Evolutionary conservation across 1,140 invertebrate species (phyloP), one percentile per base, ranked within the genome.

Genomic region (Aphidius gifuensis): DNA sequence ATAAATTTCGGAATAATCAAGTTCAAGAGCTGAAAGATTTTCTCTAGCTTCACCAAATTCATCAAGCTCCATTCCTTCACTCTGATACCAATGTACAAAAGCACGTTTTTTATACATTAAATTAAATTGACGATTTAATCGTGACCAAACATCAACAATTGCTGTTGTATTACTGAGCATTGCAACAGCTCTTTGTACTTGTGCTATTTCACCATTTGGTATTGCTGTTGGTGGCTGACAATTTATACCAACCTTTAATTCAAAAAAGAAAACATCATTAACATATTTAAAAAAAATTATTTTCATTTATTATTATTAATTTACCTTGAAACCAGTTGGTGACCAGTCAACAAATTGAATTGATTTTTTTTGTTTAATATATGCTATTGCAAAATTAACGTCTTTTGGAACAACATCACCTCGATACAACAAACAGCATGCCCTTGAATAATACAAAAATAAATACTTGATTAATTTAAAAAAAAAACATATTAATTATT

Each of bases 31-130:
- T 11, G 86, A 84, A 66, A 87, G 71, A 78, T 87, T 85, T 73
- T 88, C 86, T 60, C 86, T 78, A 42, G 88, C 88, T 71, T 89
- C 87, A 43, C 80, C 83, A 77, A 89, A 89, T 72, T 88, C 86
- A 11, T 84, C 85, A 74, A 86, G 83, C 68, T 87, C 86, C 86
- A 86, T 87, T 69, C 85, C 85, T 80, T 88, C 86, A 58, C 85
- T 85, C 40, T 85, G 80, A 64, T 80, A 83, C 83, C 83, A 86
- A 67, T 85, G 84, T 39, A 85, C 83, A 67, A 85, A 85, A 64
- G 79, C 84, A 82, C 11, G 38, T 45, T 48, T 46, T 11, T 43
- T 40, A 42, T 64, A 64, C 62, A 64, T 60, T 9, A 60, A 55
- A n/a, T 44, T 55, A 43, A 64, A 64, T 49, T 60, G 62, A 86